Conservation (phyloP, 2,113 vertebrate species). For the Alethe diademata region DNA sequence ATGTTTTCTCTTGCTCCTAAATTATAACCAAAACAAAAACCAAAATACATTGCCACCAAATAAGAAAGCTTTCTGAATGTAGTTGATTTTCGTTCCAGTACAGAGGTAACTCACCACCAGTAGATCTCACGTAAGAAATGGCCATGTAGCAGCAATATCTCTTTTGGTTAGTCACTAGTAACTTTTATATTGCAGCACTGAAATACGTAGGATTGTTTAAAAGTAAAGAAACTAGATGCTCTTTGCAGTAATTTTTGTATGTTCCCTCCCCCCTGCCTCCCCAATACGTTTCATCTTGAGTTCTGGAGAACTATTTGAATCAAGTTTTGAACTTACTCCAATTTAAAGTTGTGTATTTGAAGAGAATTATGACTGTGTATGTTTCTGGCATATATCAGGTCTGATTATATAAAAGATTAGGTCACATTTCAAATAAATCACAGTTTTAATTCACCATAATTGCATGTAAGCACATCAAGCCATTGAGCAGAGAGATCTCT, state of each 20-base stretch:
- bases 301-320: neutral
- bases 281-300: neutral
- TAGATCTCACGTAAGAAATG: neutral
- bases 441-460: neutral
- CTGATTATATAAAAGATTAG: neutral
- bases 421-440: neutral
- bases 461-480: neutral
- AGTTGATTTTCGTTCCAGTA: neutral
- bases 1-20: neutral
- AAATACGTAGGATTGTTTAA: neutral
- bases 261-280: accelerated
- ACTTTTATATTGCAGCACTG: neutral
- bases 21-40: neutral
- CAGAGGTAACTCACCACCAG: neutral
- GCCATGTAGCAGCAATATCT: neutral
- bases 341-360: neutral
- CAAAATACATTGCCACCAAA: neutral
- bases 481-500: neutral
- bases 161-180: neutral
- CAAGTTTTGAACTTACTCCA: neutral
- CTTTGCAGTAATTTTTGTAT: neutral
- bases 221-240: neutral
- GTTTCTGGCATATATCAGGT: neutral
- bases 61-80: neutral
- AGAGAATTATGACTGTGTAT: neutral